phyloP scores from a whole-genome alignment of 2,888 invertebrate species.

The Crematogaster levior region DNA sequence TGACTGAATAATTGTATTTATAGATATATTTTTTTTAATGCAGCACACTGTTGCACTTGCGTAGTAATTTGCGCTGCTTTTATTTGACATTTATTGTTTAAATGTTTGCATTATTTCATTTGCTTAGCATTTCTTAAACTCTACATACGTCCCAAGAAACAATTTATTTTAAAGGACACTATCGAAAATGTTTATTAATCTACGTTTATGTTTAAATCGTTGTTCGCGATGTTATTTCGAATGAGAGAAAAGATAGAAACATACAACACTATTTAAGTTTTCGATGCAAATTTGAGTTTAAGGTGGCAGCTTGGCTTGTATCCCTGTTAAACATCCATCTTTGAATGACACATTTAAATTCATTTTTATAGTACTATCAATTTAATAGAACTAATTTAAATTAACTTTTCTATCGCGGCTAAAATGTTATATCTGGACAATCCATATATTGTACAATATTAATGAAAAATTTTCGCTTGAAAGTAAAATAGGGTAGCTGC shows the following conservation, averaged over 20 bases:
- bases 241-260: background rate
- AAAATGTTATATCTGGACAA: background rate
- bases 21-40: background rate
- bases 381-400: background rate
- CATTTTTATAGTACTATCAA: background rate
- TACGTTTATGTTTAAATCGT: background rate
- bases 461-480: background rate
- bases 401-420: background rate
- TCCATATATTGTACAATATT: background rate
- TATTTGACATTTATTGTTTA: background rate
- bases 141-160: background rate
- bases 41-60: constrained; percentile 28
- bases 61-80: constrained; percentile 37
- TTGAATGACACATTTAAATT: constrained; percentile 3
- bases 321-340: constrained; percentile 24
- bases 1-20: constrained; percentile 13
- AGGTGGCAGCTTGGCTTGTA: constrained; percentile 49
- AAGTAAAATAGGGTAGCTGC: background rate
- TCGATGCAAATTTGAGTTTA: constrained; percentile 22
- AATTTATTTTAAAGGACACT: background rate
- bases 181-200: constrained; percentile 2
- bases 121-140: constrained; percentile 17
- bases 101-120: constrained; percentile 20
- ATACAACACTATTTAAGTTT: constrained; percentile 18
- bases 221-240: background rate